A percentile compares a stretch with the other conserved stretches of the same genome.
Evolutionary conservation across 2,888 invertebrate genomes (phyloP).

Genomic region (Himalopsyche kuldschensis): DNA sequence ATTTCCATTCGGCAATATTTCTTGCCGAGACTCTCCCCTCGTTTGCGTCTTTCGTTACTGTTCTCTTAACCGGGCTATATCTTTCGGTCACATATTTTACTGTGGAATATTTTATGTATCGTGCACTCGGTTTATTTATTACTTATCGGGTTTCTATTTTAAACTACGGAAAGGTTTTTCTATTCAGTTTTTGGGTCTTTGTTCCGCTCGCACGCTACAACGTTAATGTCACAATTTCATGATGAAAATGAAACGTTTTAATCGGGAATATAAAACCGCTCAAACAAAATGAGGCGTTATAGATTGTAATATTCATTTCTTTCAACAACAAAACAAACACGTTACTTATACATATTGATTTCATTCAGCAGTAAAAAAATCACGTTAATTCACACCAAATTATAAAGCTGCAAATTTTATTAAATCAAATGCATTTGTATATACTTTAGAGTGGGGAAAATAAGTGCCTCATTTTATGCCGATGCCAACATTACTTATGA

Average conservation of each 20-base stretch:
- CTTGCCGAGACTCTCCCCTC: slow-evolving; percentile 23
- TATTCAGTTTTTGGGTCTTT: slow-evolving; percentile 26
- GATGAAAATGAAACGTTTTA: background rate
- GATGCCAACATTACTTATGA: too few relatives aligned
- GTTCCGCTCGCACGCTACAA: slow-evolving; percentile 8
- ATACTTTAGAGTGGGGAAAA: too few relatives aligned
- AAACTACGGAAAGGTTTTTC: slow-evolving; percentile 13
- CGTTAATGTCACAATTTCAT: slow-evolving; percentile 10
- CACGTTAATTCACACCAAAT: too few relatives aligned
- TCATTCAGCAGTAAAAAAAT: too few relatives aligned
- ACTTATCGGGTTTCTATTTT: slow-evolving; percentile 34
- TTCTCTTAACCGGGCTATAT: slow-evolving; percentile 32
- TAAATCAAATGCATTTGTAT: too few relatives aligned
- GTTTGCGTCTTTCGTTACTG: slow-evolving; percentile 28
- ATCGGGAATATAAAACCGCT: background rate
- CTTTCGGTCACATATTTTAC: slow-evolving; percentile 36
- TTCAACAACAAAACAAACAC: too few relatives aligned
- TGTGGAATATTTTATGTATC: slow-evolving; percentile 35
- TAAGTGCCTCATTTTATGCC: too few relatives aligned
- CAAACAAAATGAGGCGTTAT: background rate
- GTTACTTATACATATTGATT: too few relatives aligned
- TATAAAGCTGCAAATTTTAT: too few relatives aligned
- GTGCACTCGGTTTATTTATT: slow-evolving; percentile 32
- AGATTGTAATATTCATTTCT: background rate
- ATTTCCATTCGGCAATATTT: slow-evolving; percentile 36